Base-by-base conservation (phyloP, 53 echinoderm and acorn worm genomes). In the Echinarachnius parma region DNA sequence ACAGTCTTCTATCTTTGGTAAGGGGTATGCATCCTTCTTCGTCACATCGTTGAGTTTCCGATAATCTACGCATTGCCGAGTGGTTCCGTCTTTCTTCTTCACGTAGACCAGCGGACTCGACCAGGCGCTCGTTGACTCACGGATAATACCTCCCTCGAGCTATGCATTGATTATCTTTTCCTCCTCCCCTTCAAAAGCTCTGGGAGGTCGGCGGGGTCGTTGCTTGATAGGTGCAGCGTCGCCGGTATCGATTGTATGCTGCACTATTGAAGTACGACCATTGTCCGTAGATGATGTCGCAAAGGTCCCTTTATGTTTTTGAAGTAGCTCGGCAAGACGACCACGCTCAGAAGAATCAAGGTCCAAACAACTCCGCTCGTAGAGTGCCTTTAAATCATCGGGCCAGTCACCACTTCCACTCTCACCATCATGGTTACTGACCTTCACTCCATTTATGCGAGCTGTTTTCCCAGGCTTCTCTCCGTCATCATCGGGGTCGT, bases 191-290 rank as follows among this genome's bases (percentile, higher is more conserved):
- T 70, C 54, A 48, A 87, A 80, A 20, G 82, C 79, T 64, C 78
- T 61, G 2, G 78, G 75, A 16, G 83, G 79, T 0, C 79, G 79
- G 1, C 80, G 60, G 3, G 79, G 72, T 10, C 52, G 75, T n/a
- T 83, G 83, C 26, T 75, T 56, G 24, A 79, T 71, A 16, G 75
- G 88, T 25, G 26, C 48, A 37, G 83, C 66, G 31, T 65, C 60
- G 1, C 83, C 89, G 7, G 80, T 80, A 48, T 83, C 80, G 48
- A 84, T 89, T 10, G 14, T 29, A 24, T 84, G 84, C 49, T 84
- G 52, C 1, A 84, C 58, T 25, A 83, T 22, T 0, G 62, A 46
- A 23, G 81, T 76, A 28, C 84, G 46, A 1, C 89, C 84, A 20
- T 62, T 29, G 57, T 89, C 89, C 11, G 48, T 47, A n/a, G 72